phyloP scores from a whole-genome alignment of 2,888 invertebrate species.

The Uropetala carovei region DNA sequence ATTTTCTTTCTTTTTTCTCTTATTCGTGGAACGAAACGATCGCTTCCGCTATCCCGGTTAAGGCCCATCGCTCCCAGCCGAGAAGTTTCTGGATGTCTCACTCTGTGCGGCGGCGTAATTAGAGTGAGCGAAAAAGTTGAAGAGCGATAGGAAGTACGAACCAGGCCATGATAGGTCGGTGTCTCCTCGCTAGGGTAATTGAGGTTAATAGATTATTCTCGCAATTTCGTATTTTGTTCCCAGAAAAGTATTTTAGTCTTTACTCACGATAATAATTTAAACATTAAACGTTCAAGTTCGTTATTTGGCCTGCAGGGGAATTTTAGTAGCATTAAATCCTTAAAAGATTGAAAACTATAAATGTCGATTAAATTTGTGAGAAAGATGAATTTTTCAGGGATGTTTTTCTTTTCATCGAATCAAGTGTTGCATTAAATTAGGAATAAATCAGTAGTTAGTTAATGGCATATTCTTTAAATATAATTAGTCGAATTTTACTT shows the following conservation, averaged over 20 bases:
- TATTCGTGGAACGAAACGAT: not conserved
- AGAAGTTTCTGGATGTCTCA: not conserved
- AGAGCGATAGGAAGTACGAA: not conserved
- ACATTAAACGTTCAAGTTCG: not conserved
- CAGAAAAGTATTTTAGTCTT: not conserved
- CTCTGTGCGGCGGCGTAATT: conserved; percentile 14
- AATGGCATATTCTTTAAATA: no score
- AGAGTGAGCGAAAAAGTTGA: conserved; percentile 3
- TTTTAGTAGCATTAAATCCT: no score
- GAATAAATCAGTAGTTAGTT: no score
- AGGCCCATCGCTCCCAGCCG: not conserved
- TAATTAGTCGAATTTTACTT: no score
- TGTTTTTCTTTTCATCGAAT: no score
- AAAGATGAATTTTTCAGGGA: no score
- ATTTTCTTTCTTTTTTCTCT: not conserved
- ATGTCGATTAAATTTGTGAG: no score
- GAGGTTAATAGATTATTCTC: not conserved
- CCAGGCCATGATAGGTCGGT: not conserved
- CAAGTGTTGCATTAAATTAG: no score
- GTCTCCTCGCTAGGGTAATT: not conserved
- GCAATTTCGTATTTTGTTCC: not conserved
- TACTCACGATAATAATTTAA: not conserved
- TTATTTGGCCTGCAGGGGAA: not conserved
- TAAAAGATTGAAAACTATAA: no score
- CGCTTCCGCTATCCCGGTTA: not conserved